A percentile compares a stretch with the other conserved stretches of the same genome.
phyloP scores from a whole-genome alignment of 2,797 vertebrate species.

The Tokudaia muenninki region DNA sequence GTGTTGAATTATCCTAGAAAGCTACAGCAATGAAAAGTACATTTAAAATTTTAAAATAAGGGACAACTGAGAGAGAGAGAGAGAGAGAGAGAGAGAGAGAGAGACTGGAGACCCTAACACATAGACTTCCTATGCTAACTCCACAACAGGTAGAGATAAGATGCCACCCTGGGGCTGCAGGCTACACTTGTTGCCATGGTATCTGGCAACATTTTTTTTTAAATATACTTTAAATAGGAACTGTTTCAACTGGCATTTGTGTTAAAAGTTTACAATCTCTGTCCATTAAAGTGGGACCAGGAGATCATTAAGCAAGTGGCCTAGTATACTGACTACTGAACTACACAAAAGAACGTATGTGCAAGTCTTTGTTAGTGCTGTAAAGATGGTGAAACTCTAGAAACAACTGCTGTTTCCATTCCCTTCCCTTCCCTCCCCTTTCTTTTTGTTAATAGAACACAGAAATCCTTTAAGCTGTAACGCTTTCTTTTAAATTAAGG shows the following conservation, averaged over 20 bases:
- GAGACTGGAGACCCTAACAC: neutral
- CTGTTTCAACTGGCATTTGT: constrained; percentile 45
- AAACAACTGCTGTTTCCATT: neutral
- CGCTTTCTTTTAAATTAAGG: constrained; percentile 54
- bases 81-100: neutral
- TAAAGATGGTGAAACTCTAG: neutral
- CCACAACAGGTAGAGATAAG: neutral
- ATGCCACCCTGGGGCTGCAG: neutral
- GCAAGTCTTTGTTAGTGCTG: constrained; percentile 15
- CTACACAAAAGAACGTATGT: constrained; percentile 41
- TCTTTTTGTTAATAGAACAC: neutral
- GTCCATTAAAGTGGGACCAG: neutral
- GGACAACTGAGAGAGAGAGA: neutral
- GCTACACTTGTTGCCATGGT: constrained; percentile 8
- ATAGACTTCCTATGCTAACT: neutral
- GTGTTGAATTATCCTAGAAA: constrained; percentile 67
- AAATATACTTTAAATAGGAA: constrained; percentile 63
- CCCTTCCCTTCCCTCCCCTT: too few relatives aligned
- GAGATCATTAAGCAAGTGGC: constrained; percentile 40
- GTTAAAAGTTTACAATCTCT: constrained; percentile 37
- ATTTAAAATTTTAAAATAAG: constrained; percentile 70
- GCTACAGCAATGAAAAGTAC: constrained; percentile 46
- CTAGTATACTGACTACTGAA: constrained; percentile 36
- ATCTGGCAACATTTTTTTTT: constrained; percentile 40
- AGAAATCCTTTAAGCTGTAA: neutral